A percentile compares a stretch with the other conserved stretches of the same genome.
These are phyloP conservation scores for Picathartes gymnocephalus DNA, from an alignment of 2,113 vertebrate genomes.

Conservation along the genomic window DNA sequence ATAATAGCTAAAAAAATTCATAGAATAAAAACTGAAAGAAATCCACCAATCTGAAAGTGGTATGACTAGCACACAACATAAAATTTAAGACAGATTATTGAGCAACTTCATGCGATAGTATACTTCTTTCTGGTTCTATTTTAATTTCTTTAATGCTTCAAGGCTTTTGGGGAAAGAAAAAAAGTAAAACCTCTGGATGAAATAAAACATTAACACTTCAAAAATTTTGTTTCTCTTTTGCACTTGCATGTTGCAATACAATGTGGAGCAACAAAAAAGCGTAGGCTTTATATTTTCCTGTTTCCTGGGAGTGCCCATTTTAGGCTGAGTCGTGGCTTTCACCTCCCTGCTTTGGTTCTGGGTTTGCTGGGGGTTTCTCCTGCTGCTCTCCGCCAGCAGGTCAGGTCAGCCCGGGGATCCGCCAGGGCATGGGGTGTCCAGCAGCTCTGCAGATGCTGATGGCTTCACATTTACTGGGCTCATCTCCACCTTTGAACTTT, in stretches of 20 bases:
- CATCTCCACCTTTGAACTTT: not conserved
- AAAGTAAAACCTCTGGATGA: not conserved
- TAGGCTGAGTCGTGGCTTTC: not conserved
- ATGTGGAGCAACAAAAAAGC: not conserved
- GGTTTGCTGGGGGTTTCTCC: not conserved
- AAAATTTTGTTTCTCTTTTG: not conserved
- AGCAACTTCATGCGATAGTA: not conserved
- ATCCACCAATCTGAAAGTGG: not conserved
- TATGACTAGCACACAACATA: not conserved
- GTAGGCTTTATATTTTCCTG: not conserved
- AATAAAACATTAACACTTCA: not conserved
- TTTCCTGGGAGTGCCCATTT: not conserved
- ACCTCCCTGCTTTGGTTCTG: not conserved
- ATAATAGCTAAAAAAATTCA: not conserved
- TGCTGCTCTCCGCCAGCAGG: not conserved
- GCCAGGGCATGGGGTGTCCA: not conserved
- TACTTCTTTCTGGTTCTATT: not conserved
- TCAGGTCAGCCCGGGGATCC: not conserved
- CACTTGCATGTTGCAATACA: not conserved
- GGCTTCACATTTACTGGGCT: not conserved
- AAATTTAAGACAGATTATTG: not conserved
- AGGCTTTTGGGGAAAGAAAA: not conserved
- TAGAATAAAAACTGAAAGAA: not conserved
- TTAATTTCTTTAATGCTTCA: not conserved
- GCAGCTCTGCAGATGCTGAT: not conserved